Evolutionary conservation across 2,113 vertebrate genomes (phyloP), one percentile per base, ranked within the genome.

Genomic region (Perca flavescens): DNA sequence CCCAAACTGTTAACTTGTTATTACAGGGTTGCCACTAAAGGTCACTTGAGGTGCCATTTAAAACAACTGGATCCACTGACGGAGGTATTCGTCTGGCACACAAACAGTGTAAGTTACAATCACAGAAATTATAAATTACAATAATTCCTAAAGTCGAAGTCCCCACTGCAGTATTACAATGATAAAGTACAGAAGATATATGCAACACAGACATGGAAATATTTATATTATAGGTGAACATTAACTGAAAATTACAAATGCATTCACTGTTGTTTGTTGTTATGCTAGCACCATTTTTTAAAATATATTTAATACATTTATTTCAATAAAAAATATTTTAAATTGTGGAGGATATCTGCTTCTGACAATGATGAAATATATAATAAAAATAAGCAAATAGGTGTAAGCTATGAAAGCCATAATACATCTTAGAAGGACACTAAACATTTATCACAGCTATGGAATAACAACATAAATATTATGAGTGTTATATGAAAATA

Each of bases 41-140:
- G 86, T 90, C 85, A 86, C 65, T 60, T 28, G 76, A 89, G 79
- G 79, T 84, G 78, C 70, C 86, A 79, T 46, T 77, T 72, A 87
- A 43, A 74, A 85, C 79, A 79, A 63, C 61, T 65, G 69, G 64
- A 77, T 31, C 49, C 53, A 50, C 63, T 76, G 77, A 82, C 73
- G 13, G 50, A 69, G 60, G 77, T 53, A 86, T 77, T 79, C 47
- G 64, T 72, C 74, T 25, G 36, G 17, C 54, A 49, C 52, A 52
- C 40, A 65, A 25, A 43, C 40, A 53, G 43, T 14, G 36, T 21
- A 14, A 62, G n/a, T 61, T 25, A 47, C 14, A 25, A 69, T 58
- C 25, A 66, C 25, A 64, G 25, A 56, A 40, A 71, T 16, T 16
- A 79, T 31, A 10, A 71, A 80, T 77, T 7, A 52, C 25, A 74